Conservation (phyloP, 2,797 vertebrate species). For the Urophycis tenuis region DNA sequence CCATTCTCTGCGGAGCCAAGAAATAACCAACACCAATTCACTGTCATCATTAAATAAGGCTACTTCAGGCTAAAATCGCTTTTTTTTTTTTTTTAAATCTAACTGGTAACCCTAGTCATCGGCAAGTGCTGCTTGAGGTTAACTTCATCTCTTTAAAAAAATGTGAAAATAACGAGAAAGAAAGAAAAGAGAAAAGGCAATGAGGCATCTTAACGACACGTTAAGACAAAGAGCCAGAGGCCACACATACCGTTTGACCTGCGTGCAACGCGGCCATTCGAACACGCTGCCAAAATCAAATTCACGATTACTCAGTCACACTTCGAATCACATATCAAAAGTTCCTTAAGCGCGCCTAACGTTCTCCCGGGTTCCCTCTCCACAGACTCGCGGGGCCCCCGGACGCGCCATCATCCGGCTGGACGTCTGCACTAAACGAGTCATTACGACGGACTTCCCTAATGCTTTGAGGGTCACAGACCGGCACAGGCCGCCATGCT, state of each 20-base stretch:
- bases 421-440: not conserved
- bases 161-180: not conserved
- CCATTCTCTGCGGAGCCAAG: not conserved
- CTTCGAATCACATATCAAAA: not conserved
- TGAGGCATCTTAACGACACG: not conserved
- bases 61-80: not conserved
- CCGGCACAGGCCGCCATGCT: not conserved
- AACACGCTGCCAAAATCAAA: not conserved
- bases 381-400: not conserved
- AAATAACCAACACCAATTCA: not conserved
- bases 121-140: not conserved
- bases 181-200: not conserved
- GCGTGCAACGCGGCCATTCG: too few relatives aligned
- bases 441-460: not conserved
- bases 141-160: not conserved
- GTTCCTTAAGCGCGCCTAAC: not conserved
- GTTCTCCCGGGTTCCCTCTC: not conserved
- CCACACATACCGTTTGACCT: not conserved
- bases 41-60: not conserved
- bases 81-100: too few relatives aligned
- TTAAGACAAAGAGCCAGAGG: not conserved
- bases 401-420: not conserved
- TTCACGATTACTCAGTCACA: too few relatives aligned
- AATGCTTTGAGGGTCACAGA: not conserved
- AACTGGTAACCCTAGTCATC: not conserved